Evolutionary conservation across 2,113 vertebrate genomes (phyloP), one percentile per base, ranked within the genome.

Genomic region (Parotia lawesii): DNA sequence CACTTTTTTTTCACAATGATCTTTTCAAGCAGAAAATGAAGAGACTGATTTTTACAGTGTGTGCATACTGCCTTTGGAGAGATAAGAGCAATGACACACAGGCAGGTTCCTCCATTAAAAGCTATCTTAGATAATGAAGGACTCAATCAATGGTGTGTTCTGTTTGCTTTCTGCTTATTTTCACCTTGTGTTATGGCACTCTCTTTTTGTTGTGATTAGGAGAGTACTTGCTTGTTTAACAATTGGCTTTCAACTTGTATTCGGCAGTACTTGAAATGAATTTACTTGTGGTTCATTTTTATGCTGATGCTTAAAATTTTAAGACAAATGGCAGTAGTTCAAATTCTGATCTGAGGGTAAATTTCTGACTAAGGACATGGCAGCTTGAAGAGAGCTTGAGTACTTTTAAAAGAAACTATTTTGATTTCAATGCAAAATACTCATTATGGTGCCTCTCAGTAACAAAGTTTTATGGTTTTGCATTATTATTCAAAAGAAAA

Each of bases 21-120:
- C 98, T 98, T 98, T 98, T 99, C 98, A 99, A 98, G 98, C 98
- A 98, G 98, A 99, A 99, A 99, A 98, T 98, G 98, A 99, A 99
- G 98, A 98, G 98, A 97, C 98, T 97, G 97, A 98, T 99, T 98
- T 95, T 99, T 98, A 99, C 98, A 97, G 97, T 97, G 97, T 96
- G 96, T 96, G 96, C 96, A 66, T 97, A 96, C 98, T 98, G 98
- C 98, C 97, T 96, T 96, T 96, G 96, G 92, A 97, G 95, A 98
- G 98, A 98, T 98, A 99, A 98, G 98, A 98, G 97, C 96, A 95
- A 94, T 97, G 96, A 95, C 97, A 98, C 98, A 98, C 97, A 97
- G 45, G 45, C 96, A 83, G 88, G 77, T 94, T 96, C 97, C 98
- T 97, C 98, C 96, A 98, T 98, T 98, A 98, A 97, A 98, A 97